Base-by-base conservation (phyloP, 2,797 vertebrate genomes). In the Podarcis siculus region DNA sequence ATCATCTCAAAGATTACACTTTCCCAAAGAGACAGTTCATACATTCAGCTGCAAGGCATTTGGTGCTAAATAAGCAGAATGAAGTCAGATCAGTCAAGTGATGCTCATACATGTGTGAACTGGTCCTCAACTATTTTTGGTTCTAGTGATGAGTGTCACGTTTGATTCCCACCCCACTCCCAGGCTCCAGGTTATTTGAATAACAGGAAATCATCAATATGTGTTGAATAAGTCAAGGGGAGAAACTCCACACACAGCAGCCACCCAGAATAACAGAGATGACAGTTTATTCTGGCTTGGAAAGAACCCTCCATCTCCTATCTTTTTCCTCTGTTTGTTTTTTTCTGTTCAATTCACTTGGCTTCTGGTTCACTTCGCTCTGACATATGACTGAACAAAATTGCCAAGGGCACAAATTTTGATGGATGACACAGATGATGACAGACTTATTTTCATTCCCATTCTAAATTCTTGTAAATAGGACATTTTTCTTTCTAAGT, bases 361-460 rank as follows among this genome's bases (percentile, higher is more conserved):
- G 42, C 64, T 95, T 94, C 82, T 95, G 58, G 86, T 95, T 94
- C 86, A 86, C 77, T 93, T 92, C 85, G 61, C 91, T 86, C 89
- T 96, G 90, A 94, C 82, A 87, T 94, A 93, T 69, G 85, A 94
- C 80, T 79, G 90, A 94, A 92, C 30, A 89, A 85, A 94, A 91
- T 79, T 93, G 78, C 77, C 88, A 91, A 90, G 84, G 88, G 80
- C 85, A 79, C 19, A 71, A 69, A 85, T 37, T 15, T 80, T 92
- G 86, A 94, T 83, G 35, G 66, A 93, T 93, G 85, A 88, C 73
- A 86, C 87, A 85, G 79, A 81, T 90, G 69, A 93, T 90, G 80
- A 76, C 19, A 88, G 87, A 92, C 76, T 94, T 91, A 92, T 90
- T 93, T 94, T 94, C 87, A 84, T 95, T 69, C 45, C 69, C 85